These are phyloP conservation scores for Micronycteris hirsuta DNA, from an alignment of 2,113 vertebrate species.

Conservation along the genomic window DNA sequence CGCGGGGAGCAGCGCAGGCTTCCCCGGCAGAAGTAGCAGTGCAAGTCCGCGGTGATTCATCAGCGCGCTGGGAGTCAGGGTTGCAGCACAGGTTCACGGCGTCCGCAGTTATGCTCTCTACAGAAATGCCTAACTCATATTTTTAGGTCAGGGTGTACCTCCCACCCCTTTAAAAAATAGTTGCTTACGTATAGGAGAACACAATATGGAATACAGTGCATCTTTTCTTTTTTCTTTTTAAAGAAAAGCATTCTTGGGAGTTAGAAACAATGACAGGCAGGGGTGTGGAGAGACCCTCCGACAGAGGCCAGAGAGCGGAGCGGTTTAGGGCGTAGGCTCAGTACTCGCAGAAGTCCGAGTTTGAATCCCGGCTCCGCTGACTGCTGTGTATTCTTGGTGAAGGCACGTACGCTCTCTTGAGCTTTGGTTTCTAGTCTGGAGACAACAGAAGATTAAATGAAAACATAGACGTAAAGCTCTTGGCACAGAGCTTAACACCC, in stretches of 20 bases:
- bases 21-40: rapidly evolving
- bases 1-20: rapidly evolving
- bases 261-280: neutral
- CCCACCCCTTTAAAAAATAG: neutral
- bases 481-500: neutral
- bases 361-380: neutral
- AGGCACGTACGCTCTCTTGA: neutral
- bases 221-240: neutral
- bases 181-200: neutral
- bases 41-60: neutral
- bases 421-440: neutral
- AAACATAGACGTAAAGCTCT: neutral
- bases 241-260: neutral
- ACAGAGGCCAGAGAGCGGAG: neutral
- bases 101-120: neutral
- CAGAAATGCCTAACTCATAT: neutral
- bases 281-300: neutral
- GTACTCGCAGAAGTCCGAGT: rapidly evolving
- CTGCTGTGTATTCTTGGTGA: neutral
- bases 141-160: neutral
- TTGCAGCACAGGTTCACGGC: neutral
- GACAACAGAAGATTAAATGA: neutral
- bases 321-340: rapidly evolving
- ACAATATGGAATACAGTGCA: neutral
- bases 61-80: rapidly evolving